Evolutionary conservation across 2,888 invertebrate genomes (phyloP), one percentile per base, ranked within the genome.

Genomic region (Prenolepis imparis): DNA sequence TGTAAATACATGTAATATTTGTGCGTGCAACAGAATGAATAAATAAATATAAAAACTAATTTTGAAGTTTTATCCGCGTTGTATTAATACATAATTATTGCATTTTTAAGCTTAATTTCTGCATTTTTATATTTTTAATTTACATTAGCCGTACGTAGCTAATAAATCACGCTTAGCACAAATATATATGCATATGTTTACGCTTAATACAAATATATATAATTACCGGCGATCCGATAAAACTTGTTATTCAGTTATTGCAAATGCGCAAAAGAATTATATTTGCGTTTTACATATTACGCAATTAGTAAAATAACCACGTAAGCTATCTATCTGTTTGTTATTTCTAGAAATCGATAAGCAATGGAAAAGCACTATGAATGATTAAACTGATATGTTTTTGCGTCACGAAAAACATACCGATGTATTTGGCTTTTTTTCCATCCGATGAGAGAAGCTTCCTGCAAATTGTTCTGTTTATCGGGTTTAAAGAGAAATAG

Each of bases 401-500:
- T n/a, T 8, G 24, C 18, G 18, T 6, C 24, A 73, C 1, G 41
- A 41, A 44, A 73, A 57, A 59, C 18, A 59, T 8, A 28, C n/a
- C 18, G 1, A 12, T 59, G 11, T 73, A n/a, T 84, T 83, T 85
- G 67, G 64, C 67, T 83, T 83, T 83, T 83, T 66, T 59, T 57
- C 21, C 66, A 39, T 66, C 83, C 59, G 77, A 87, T 88, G 84
- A 77, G 63, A 73, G 15, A 77, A 77, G 75, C 77, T 73, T 73
- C 59, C 55, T n/a, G n/a, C 73, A 21, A 28, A 73, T 82, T 86
- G 63, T 52, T 21, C 74, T 78, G 63, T 82, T 86, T 86, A 74
- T 77, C 73, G 48, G 68, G 72, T 21, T 84, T 66, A 61, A 78
- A 70, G 36, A 70, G 68, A 78, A 88, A 88, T 83, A 88, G 52